Evolutionary conservation across 1,140 invertebrate genomes (phyloP).

Genomic region (Diuraphis noxia): DNA sequence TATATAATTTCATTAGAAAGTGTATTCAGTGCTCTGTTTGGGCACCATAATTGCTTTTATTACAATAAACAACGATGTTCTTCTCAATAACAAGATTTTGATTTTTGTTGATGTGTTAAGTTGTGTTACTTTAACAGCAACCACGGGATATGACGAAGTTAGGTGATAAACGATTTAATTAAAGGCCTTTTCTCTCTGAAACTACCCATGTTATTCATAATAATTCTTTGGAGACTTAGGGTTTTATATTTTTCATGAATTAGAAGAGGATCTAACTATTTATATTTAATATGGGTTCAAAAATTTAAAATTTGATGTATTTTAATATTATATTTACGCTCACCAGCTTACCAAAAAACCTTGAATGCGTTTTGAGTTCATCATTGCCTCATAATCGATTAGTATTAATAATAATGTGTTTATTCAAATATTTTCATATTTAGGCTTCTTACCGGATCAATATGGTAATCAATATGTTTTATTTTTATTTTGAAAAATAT

Average conservation of each 20-base stretch:
- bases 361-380: neutral
- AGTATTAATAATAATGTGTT: neutral
- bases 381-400: neutral
- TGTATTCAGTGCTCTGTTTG: neutral
- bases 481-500: neutral
- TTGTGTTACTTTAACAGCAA: neutral
- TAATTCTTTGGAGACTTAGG: neutral
- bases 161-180: neutral
- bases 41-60: neutral
- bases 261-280: neutral
- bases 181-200: neutral
- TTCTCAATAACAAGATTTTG: neutral
- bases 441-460: no score
- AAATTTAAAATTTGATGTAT: neutral
- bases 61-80: neutral
- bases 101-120: neutral
- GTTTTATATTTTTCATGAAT: neutral
- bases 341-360: neutral
- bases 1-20: neutral
- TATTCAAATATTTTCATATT: neutral
- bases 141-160: neutral
- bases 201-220: neutral
- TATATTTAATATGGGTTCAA: neutral
- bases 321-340: neutral
- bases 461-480: no score